Conservation (phyloP, 2,888 invertebrate species). For the Eledone cirrhosa region DNA sequence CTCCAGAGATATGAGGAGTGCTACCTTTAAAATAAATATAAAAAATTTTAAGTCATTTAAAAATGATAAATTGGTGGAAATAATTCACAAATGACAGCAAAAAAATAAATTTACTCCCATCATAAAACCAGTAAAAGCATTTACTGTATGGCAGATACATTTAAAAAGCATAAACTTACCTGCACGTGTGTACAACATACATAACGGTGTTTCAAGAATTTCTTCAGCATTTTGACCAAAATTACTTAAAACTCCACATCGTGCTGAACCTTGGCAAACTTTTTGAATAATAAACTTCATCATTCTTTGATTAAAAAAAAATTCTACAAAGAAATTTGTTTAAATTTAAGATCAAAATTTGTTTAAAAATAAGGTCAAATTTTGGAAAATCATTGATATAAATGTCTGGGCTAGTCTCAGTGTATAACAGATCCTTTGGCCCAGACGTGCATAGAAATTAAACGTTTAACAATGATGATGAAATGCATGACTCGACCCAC, state of each 20-base stretch:
- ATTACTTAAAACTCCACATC: constrained; percentile 16
- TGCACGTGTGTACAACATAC: constrained; percentile 82
- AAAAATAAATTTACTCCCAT: too few relatives aligned
- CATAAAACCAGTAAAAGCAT: too few relatives aligned
- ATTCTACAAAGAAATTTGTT: not conserved
- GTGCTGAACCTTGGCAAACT: constrained; percentile 49
- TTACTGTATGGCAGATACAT: too few relatives aligned
- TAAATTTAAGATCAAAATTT: not conserved
- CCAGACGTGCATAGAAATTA: too few relatives aligned
- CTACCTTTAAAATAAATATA: constrained; percentile 71
- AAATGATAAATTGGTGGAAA: too few relatives aligned
- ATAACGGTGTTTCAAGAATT: constrained; percentile 77
- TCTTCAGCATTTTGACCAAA: constrained; percentile 66
- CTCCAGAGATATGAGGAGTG: constrained; percentile 78
- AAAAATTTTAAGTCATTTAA: not conserved
- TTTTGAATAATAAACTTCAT: constrained; percentile 80
- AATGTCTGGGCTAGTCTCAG: too few relatives aligned
- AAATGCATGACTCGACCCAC: too few relatives aligned
- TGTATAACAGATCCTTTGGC: too few relatives aligned
- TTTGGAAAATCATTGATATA: too few relatives aligned
- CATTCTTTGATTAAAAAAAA: constrained; percentile 30
- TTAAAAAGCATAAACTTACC: constrained; percentile 42
- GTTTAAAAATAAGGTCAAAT: not conserved
- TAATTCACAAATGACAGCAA: too few relatives aligned
- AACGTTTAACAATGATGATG: too few relatives aligned